Base-by-base conservation (phyloP, 35 echinoderm and acorn worm genomes). In the Nesometra sesokonis region DNA sequence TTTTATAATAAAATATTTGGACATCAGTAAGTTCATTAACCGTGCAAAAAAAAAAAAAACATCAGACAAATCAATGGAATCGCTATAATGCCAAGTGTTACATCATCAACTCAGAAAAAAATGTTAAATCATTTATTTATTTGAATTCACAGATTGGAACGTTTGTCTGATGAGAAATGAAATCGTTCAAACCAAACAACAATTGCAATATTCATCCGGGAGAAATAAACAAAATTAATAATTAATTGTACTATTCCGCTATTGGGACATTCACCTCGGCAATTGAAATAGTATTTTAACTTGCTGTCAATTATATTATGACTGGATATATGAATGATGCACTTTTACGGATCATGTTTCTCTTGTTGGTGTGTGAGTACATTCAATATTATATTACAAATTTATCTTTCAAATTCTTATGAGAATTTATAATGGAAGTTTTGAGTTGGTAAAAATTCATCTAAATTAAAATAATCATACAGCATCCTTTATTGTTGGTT, bases 201-300 rank as follows among this genome's bases (percentile, higher is more conserved):
- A 15, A 43, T 15, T 43, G 4, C 15, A 43, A 67, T 19, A 67
- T 67, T 67, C 52, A 67, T 67, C 21, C 52, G 52, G 52, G 52
- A 67, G 52, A 67, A 67, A 67, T 67, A 67, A 67, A 67, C 52
- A 67, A 67, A 67, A 67, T 67, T 67, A 67, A 67, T 67, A 67
- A 67, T 67, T 67, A 19, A 67, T 67, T 67, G 52, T 67, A 67
- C 23, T 27, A 67, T 67, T 67, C 23, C 39, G 2, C 2, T 27
- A 27, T 27, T 2, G 52, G 52, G 52, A 67, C 52, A 27, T 67
- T 67, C 52, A 67, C 9, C 52, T 67, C 21, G 7, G 21, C 11
- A 67, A 19, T 67, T 67, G 11, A 67, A 27, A 67, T 67, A 67
- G 52, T 13, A 67, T 19, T 67, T 67, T 13, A 67, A 19, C 23